These are phyloP conservation scores for Linyphia triangularis DNA, from an alignment of 2,888 invertebrate genomes.

Conservation along the genomic window DNA sequence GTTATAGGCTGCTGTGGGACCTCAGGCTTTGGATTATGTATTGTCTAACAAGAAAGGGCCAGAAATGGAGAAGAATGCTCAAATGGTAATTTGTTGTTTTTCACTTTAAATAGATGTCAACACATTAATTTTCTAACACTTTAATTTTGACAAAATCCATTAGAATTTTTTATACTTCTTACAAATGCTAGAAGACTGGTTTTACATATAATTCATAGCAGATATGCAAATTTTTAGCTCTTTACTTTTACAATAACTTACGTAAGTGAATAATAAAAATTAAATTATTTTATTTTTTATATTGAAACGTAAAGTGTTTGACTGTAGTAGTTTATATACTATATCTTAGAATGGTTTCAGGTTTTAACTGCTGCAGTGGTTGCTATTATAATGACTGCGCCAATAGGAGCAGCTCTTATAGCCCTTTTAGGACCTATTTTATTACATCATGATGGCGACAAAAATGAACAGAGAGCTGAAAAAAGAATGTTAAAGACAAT, in stretches of 20 bases:
- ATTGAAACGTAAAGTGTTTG: no score
- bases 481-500: not conserved
- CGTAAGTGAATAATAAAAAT: not conserved
- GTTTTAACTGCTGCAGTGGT: slow-evolving; percentile 89
- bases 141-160: no score
- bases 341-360: slow-evolving; percentile 77
- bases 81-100: slow-evolving; percentile 47
- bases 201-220: no score
- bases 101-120: no score
- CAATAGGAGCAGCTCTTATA: slow-evolving; percentile 80
- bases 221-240: no score
- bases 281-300: not conserved
- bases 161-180: no score
- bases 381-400: slow-evolving; percentile 90
- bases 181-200: no score
- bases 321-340: no score
- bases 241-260: not conserved
- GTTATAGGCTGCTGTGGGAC: slow-evolving; percentile 85
- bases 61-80: slow-evolving; percentile 53
- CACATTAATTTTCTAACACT: no score
- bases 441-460: slow-evolving; percentile 14
- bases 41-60: slow-evolving; percentile 21
- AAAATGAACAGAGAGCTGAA: not conserved
- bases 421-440: slow-evolving; percentile 64
- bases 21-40: slow-evolving; percentile 83